A percentile compares a stretch with the other conserved stretches of the same genome.
These are phyloP conservation scores for Platerodrilus igneus DNA, from an alignment of 2,888 invertebrate species.

Conservation along the genomic window DNA sequence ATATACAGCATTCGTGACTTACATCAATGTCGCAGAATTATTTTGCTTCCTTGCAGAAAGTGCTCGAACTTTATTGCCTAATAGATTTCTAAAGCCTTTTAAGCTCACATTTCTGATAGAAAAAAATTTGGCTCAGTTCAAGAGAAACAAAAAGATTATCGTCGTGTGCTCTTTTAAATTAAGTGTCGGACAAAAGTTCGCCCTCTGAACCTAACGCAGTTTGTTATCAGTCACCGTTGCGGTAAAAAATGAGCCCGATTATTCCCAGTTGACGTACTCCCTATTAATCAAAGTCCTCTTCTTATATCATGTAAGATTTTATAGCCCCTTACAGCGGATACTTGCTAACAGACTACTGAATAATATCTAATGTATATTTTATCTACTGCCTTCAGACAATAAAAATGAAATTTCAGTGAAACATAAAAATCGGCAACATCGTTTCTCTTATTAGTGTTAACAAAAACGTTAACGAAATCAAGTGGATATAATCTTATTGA, in stretches of 20 bases:
- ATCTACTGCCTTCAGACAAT: too few relatives aligned
- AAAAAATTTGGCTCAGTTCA: slow-evolving; percentile 1
- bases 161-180: slow-evolving; percentile 4
- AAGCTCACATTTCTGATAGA: too few relatives aligned
- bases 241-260: slow-evolving; percentile 38
- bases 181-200: slow-evolving; percentile 27
- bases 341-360: too few relatives aligned
- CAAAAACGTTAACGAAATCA: slow-evolving; percentile 23
- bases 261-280: slow-evolving; percentile 33
- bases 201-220: slow-evolving; percentile 37
- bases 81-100: too few relatives aligned
- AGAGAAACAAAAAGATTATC: slow-evolving; percentile 1
- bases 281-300: slow-evolving; percentile 33
- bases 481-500: slow-evolving; percentile 23
- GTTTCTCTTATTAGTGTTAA: slow-evolving; percentile 19
- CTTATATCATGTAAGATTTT: slow-evolving; percentile 13
- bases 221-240: slow-evolving; percentile 35
- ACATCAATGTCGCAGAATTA: too few relatives aligned
- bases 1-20: too few relatives aligned
- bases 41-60: too few relatives aligned
- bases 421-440: too few relatives aligned
- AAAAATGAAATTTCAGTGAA: too few relatives aligned
- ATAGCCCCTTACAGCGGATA: slow-evolving; percentile 1
- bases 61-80: too few relatives aligned
- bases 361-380: too few relatives aligned